Base-by-base conservation (phyloP, 2,797 vertebrate genomes). In the Furcifer pardalis region DNA sequence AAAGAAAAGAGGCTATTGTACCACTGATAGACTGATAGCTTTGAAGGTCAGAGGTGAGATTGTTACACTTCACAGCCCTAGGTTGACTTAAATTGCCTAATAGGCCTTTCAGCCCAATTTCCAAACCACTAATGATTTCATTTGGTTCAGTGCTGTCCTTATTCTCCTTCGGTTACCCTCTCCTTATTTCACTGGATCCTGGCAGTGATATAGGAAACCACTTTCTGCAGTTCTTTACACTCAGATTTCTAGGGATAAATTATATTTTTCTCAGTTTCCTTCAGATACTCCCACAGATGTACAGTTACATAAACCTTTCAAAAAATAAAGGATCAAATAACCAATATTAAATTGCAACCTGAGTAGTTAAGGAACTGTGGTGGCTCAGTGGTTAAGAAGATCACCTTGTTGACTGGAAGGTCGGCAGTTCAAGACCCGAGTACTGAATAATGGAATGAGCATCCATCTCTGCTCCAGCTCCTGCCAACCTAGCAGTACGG, bases 81-180 rank as follows among this genome's bases (percentile, higher is more conserved):
- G 40, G 30, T 74, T 71, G 80, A 68, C 44, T 59, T 19, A 60
- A 79, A 27, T 76, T 59, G 23, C 69, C 32, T 72, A 32, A 78
- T 17, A 23, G 35, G 60, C 44, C 84, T 62, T 6, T 19, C 63
- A 76, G 81, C 71, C 35, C 21, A 42, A 83, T 87, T 86, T 87
- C 59, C 75, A 75, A 81, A 76, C 60, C 65, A 84, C 73, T 90
- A 79, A 82, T 19, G 78, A 63, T 83, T 79, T 79, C 76, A 74
- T 75, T 78, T 83, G 69, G n/a, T 69, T 87, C 62, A 37, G 87
- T n/a, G 80, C 59, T 77, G 60, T 42, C 66, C 12, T 80, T 75
- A 82, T 85, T 91, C 80, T 81, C 66, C 79, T 83, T 46, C 62
- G 79, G 80, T 37, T 0, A 82, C 35, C 46, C 77, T 72, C 78